Evolutionary conservation across 2,888 invertebrate species (phyloP), one percentile per base, ranked within the genome.

Genomic region (Ecliptopera silaceata): DNA sequence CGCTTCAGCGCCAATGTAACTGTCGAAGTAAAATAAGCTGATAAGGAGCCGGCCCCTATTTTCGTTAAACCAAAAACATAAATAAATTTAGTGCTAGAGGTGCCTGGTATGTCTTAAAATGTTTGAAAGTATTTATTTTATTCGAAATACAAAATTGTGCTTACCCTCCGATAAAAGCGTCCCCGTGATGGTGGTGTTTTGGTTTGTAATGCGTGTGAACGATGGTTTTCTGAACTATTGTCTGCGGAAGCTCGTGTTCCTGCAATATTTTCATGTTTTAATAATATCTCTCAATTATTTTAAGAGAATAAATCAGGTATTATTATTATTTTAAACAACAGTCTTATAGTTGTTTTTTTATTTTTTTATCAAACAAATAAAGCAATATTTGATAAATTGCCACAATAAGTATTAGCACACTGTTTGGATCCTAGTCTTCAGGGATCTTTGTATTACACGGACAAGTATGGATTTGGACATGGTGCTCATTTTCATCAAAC

Each of bases 201-300:
- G 87, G 88, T 42, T 86, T 87, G 52, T 74, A 72, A 53, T 83
- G 82, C 13, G 76, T 75, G 43, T 77, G 80, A 26, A 79, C 61
- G 11, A 82, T 69, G 32, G 79, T 77, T 60, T 86, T 85, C 53
- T 86, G 79, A 11, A 84, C 62, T 1, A 86, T 63, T 6, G 82
- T 79, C 4, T 42, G 22, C 61, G 74, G 68, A 2, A 78, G 79
- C 42, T 80, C 73, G 4, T 80, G 75, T 6, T 87, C 80, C 89
- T 89, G 68, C 3, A 44, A 44, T 10, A 2, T n/a, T n/a, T 17
- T 17, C 2, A 2, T 17, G 11, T 4, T n/a, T n/a, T n/a, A n/a
- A n/a, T n/a, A n/a, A n/a, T n/a, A n/a, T n/a, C n/a, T n/a, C n/a
- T 17, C 11, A 13, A 43, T 2, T 10, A 17, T 43, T 5, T 22